Base-by-base conservation (phyloP, 1,140 invertebrate genomes). In the Drosophila pruinosa region DNA sequence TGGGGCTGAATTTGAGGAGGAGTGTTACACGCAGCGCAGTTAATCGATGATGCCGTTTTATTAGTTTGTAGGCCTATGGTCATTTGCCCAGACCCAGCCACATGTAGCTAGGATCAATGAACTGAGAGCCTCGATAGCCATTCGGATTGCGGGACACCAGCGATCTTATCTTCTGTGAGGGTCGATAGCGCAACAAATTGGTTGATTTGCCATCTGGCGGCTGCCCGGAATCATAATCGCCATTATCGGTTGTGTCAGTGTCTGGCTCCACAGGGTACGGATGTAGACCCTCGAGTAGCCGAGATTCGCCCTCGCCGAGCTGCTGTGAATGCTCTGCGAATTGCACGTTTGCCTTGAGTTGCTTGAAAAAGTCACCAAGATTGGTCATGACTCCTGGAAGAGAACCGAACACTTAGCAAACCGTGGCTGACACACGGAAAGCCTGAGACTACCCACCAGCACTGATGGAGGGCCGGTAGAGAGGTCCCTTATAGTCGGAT, bases 31-130 rank as follows among this genome's bases (percentile, higher is more conserved):
- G 43, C 34, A 22, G 41, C 24, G 39, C 53, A 57, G 14, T 43
- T 75, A 65, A 68, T 69, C 72, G 67, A 72, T 75, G 65, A n/a
- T 41, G 31, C 56, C 57, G 41, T 10, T 14, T 36, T 17, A 21
- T 10, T 8, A 21, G 22, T 12, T 3, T 19, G 10, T 19, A 12
- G 17, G 36, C 31, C 59, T 71, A 82, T 41, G 75, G 89, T 86
- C 81, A 90, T 73, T 89, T 93, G n/a, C 91, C 92, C 65, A 91
- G 74, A 7, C 90, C 90, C 28, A 91, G 43, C 90, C 90, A 91
- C 90, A 91, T 91, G 45, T 91, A 91, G 61, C 89, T 91, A 45
- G 90, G 90, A 68, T 91, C 90, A 21, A 89, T 78, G 22, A 86
- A 78, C 56, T 91, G 73, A 17, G 90, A 88, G 24, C 88, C 85